Evolutionary conservation across 1,140 invertebrate genomes (phyloP), one percentile per base, ranked within the genome.

Genomic region (Nebria ingens): DNA sequence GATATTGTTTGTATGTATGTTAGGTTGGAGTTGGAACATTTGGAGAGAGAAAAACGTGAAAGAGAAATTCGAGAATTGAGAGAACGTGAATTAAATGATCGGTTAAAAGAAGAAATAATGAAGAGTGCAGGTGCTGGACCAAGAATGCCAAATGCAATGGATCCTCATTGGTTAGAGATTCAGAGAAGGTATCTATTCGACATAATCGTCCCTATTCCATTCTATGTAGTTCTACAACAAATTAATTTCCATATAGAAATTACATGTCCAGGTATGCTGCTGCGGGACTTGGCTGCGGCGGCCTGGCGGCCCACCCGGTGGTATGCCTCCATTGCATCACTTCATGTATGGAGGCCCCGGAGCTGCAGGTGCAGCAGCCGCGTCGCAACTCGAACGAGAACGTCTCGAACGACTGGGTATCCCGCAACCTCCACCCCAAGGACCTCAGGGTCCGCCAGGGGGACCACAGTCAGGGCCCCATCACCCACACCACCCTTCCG

Each of bases 141-240:
- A 45, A 78, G 83, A 59, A 45, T 45, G 40, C 77, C 86, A 2
- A 79, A 75, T 34, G 73, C 80, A 1, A 77, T 94, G 51, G 92
- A 96, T 71, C 87, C 89, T 0, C 90, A 94, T 67, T 95, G 91
- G 91, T 68, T 95, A 52, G 93, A 96, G 65, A 61, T 68, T 25
- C 68, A 70, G 55, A 57, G 68, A 53, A 57, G 68, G 42, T 22
- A 21, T 20, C 11, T 51, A 15, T 45, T 4, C 4, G 25, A 29
- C 13, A 29, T 29, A 6, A 29, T 29, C 25, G 25, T 6, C 4
- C 25, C 4, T 6, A 29, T 29, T 34, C 25, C 25, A 9, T 6
- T 34, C 6, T 34, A n/a, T 34, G 25, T 34, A 9, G 25, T 9
- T 34, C n/a, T 34, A n/a, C n/a, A 34, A 34, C 40, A 9, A 12